phyloP scores from a whole-genome alignment of 2,888 invertebrate genomes.

The Trachelus tabidus region DNA sequence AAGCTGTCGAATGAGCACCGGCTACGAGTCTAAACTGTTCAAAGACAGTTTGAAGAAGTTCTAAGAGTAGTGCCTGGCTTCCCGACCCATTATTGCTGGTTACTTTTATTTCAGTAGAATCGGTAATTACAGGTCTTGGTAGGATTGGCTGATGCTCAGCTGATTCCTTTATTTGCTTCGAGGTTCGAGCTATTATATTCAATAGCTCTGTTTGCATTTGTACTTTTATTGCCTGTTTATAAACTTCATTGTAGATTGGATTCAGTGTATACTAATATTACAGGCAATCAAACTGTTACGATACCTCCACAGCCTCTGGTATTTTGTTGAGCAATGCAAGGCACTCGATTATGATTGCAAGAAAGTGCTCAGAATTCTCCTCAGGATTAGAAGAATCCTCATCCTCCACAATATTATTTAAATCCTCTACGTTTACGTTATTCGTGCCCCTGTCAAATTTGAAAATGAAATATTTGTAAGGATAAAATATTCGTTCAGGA shows the following conservation, averaged over 20 bases:
- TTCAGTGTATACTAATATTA: constrained; percentile 1
- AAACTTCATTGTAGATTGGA: constrained; percentile 1
- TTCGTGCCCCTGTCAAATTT: constrained; percentile 42
- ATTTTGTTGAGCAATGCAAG: constrained; percentile 85
- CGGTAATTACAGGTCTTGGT: constrained; percentile 14
- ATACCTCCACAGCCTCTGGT: constrained; percentile 86
- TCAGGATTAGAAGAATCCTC: constrained; percentile 72
- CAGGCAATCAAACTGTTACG: constrained; percentile 13
- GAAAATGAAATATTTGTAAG: neutral
- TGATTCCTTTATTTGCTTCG: constrained; percentile 73
- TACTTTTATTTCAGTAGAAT: constrained; percentile 25
- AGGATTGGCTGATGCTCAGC: constrained; percentile 29
- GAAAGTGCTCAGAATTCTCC: constrained; percentile 75
- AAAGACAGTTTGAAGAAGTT: constrained; percentile 80
- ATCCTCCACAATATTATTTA: constrained; percentile 70
- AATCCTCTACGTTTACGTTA: constrained; percentile 44
- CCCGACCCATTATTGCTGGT: constrained; percentile 35
- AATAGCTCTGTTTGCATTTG: constrained; percentile 86
- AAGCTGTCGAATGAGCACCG: constrained; percentile 77
- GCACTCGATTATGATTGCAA: constrained; percentile 87
- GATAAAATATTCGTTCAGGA: neutral
- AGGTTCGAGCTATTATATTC: constrained; percentile 82
- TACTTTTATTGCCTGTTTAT: constrained; percentile 78
- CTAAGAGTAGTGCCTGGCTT: constrained; percentile 67
- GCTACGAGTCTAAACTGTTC: constrained; percentile 87